Evolutionary conservation across 2,888 invertebrate genomes (phyloP).

Genomic region (Cephus spinipes): DNA sequence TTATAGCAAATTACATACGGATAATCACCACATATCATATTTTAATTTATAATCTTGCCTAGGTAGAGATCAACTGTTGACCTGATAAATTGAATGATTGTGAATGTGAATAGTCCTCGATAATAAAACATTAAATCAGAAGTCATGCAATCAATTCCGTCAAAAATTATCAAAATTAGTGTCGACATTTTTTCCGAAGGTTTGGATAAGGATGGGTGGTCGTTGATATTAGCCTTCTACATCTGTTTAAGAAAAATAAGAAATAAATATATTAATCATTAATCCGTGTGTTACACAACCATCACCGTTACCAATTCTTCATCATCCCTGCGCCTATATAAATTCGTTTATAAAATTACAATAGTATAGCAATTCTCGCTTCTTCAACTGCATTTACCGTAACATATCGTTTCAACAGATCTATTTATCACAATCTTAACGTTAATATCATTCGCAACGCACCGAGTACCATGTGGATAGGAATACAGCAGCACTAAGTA

Average conservation of each 20-base stretch:
- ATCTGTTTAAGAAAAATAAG: constrained; percentile 13
- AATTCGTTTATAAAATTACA: constrained; percentile 1
- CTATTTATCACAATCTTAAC: constrained; percentile 19
- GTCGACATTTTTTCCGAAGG: too few relatives aligned
- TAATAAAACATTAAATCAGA: too few relatives aligned
- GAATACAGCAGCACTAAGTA: neutral
- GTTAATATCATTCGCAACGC: neutral
- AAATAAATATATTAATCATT: constrained; percentile 17
- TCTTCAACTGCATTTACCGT: neutral
- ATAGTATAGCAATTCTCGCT: neutral
- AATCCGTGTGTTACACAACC: constrained; percentile 21
- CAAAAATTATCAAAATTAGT: too few relatives aligned
- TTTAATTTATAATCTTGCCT: too few relatives aligned
- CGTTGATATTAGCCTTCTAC: too few relatives aligned
- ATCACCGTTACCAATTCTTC: constrained; percentile 17
- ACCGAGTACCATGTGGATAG: neutral
- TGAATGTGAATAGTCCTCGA: too few relatives aligned
- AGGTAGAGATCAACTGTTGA: too few relatives aligned
- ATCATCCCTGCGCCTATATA: constrained; percentile 7
- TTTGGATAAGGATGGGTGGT: too few relatives aligned
- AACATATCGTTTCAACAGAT: constrained; percentile 10
- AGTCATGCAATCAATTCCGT: too few relatives aligned
- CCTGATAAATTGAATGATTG: too few relatives aligned
- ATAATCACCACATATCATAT: too few relatives aligned
- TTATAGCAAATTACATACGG: too few relatives aligned